phyloP scores from a whole-genome alignment of 2,888 invertebrate genomes.

The Synanthedon vespiformis region DNA sequence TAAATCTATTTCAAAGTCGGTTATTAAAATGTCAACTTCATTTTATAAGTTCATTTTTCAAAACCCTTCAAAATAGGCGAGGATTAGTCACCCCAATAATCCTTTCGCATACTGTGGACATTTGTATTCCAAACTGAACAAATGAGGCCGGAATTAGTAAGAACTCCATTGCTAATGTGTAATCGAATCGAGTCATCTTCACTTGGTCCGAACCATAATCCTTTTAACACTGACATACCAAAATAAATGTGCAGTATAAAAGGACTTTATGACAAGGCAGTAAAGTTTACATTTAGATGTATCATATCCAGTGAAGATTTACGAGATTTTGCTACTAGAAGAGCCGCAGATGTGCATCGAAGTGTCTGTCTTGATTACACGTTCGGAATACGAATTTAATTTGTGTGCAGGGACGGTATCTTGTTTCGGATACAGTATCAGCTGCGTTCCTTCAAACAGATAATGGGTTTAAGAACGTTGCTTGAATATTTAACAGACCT shows the following conservation, averaged over 20 bases:
- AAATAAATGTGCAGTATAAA: neutral
- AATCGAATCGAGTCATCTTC: slow-evolving; percentile 13
- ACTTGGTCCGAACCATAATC: slow-evolving; percentile 29
- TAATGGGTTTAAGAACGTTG: slow-evolving; percentile 13
- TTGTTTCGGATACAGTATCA: neutral
- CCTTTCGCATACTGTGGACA: slow-evolving; percentile 23
- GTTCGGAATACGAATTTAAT: slow-evolving; percentile 55
- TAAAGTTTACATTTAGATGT: neutral
- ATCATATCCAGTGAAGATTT: neutral
- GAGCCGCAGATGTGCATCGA: slow-evolving; percentile 53
- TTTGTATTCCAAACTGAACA: slow-evolving; percentile 16
- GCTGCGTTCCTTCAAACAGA: slow-evolving; percentile 8
- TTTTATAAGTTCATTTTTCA: slow-evolving; percentile 36
- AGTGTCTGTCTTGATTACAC: slow-evolving; percentile 58
- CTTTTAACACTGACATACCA: slow-evolving; percentile 22
- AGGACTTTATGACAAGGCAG: neutral
- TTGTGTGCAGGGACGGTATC: slow-evolving; percentile 19
- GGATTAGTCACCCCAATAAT: slow-evolving; percentile 28
- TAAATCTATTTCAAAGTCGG: slow-evolving; percentile 7
- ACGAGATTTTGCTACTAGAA: neutral
- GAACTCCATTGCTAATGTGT: slow-evolving; percentile 17
- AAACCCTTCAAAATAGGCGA: slow-evolving; percentile 23
- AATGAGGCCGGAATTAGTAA: slow-evolving; percentile 24
- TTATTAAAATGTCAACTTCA: slow-evolving; percentile 32
- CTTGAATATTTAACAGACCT: slow-evolving; percentile 8